Base-by-base conservation (phyloP, 2,888 invertebrate genomes). In the Mechanitis mazaeus region DNA sequence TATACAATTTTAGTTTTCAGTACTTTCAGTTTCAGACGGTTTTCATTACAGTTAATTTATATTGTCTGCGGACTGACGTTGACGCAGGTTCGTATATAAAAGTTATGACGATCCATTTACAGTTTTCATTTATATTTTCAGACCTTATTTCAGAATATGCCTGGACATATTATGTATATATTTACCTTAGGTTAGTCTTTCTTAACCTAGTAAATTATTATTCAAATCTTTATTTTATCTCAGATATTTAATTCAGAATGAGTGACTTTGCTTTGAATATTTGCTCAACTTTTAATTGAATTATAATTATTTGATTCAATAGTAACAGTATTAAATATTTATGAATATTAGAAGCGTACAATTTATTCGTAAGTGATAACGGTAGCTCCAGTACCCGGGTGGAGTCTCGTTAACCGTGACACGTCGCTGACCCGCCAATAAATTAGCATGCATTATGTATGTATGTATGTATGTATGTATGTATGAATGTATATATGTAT, bases 381-480 rank as follows among this genome's bases (percentile, higher is more conserved):
- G 42, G 42, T 42, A 42, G 42, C 42, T 42, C 42, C 9, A 9
- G 42, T 42, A 42, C 9, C 42, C 42, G 9, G 42, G 42, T 9
- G 9, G 42, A 9, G 42, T 42, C 42, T 42, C 46, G 33, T 12
- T 46, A 56, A 56, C 56, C 45, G 56, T 54, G 60, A 53, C 9
- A 50, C 47, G 45, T 6, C 59, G 73, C 73, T 77, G 79, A 75
- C 79, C 78, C 72, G 74, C 68, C 78, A 71, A 77, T 76, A 77
- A 77, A 81, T 81, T 81, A 81, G 72, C 81, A 81, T 81, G 70
- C 76, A 77, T 81, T 81, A 81, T 81, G 72, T 79, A 81, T 81
- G 81, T 80, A 42, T 81, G 72, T 81, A 81, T 81, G 72, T 79
- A 81, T 81, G 81, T 80, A 42, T 81, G 72, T 79, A 81, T 81